These are phyloP conservation scores for Protodeltote pygarga DNA, from an alignment of 2,888 invertebrate genomes.

Conservation along the genomic window DNA sequence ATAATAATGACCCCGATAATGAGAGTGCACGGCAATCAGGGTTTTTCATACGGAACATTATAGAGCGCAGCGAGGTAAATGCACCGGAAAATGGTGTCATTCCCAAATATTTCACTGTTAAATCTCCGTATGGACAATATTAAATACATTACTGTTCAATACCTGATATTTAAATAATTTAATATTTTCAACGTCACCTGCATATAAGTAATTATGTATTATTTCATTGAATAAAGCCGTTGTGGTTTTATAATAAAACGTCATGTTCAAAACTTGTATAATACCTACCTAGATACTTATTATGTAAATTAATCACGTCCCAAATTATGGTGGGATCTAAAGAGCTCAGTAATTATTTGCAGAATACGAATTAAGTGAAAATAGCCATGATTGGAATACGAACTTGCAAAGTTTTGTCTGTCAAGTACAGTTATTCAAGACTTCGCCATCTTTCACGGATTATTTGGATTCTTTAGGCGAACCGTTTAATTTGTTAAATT, in stretches of 20 bases:
- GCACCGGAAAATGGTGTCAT: slow-evolving; percentile 36
- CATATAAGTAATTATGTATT: no score
- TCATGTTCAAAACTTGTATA: slow-evolving; percentile 21
- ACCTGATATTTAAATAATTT: slow-evolving; percentile 25
- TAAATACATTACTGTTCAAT: slow-evolving; percentile 33
- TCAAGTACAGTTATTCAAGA: slow-evolving; percentile 33
- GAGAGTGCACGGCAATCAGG: slow-evolving; percentile 35
- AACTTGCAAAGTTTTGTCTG: slow-evolving; percentile 18
- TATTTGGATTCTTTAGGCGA: slow-evolving; percentile 55
- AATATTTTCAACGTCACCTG: slow-evolving; percentile 20
- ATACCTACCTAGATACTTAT: slow-evolving; percentile 4
- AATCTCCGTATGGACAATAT: slow-evolving; percentile 32
- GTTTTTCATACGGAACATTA: slow-evolving; percentile 31
- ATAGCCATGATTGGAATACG: slow-evolving; percentile 31
- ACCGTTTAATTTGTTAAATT: slow-evolving; percentile 83
- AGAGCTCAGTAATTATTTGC: slow-evolving; percentile 36
- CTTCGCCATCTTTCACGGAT: slow-evolving; percentile 42
- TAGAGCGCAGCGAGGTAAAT: slow-evolving; percentile 38
- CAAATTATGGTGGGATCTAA: slow-evolving; percentile 22
- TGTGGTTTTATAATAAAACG: slow-evolving; percentile 18
- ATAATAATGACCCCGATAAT: slow-evolving; percentile 28
- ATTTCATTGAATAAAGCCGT: slow-evolving; percentile 20
- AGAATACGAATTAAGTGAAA: slow-evolving; percentile 37
- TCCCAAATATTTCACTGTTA: slow-evolving; percentile 43
- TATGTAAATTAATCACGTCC: slow-evolving; percentile 44